phyloP scores from a whole-genome alignment of 2,797 vertebrate species.

The Leuciscus waleckii region DNA sequence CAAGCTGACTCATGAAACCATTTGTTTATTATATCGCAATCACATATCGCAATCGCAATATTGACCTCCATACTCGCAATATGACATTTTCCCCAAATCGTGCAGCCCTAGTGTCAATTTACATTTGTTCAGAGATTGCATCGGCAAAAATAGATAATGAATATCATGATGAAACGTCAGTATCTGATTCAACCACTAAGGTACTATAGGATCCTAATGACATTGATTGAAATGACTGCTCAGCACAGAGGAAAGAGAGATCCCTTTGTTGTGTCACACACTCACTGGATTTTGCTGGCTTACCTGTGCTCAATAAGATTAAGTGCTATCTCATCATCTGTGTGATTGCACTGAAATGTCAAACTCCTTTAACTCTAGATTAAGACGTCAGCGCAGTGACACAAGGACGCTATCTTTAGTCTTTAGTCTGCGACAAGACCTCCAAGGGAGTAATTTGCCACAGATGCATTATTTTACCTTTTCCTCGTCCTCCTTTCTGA shows the following conservation, averaged over 20 bases:
- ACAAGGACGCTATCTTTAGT: slow-evolving; percentile 17
- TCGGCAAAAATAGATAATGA: slow-evolving; percentile 30
- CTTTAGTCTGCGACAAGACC: background rate
- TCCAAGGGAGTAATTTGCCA: slow-evolving; percentile 24
- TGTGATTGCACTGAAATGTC: slow-evolving; percentile 53
- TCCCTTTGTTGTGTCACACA: slow-evolving; percentile 18
- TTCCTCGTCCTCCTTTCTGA: slow-evolving; percentile 1
- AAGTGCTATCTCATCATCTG: slow-evolving; percentile 56
- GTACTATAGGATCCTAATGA: background rate
- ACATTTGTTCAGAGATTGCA: background rate
- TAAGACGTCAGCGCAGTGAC: slow-evolving; percentile 35
- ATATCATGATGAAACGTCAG: slow-evolving; percentile 6
- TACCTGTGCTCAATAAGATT: slow-evolving; percentile 55
- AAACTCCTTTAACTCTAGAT: slow-evolving; percentile 47
- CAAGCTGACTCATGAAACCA: no score
- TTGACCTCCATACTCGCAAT: no score
- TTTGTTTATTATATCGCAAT: no score
- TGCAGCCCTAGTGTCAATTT: background rate
- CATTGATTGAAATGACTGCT: slow-evolving; percentile 13
- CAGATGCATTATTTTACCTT: slow-evolving; percentile 23
- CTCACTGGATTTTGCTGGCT: slow-evolving; percentile 40
- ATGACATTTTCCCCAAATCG: no score
- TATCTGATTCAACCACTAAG: background rate
- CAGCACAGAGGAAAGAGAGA: background rate
- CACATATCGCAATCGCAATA: no score